Evolutionary conservation across 2,113 vertebrate species (phyloP).

Genomic region (Bagarius yarrelli): DNA sequence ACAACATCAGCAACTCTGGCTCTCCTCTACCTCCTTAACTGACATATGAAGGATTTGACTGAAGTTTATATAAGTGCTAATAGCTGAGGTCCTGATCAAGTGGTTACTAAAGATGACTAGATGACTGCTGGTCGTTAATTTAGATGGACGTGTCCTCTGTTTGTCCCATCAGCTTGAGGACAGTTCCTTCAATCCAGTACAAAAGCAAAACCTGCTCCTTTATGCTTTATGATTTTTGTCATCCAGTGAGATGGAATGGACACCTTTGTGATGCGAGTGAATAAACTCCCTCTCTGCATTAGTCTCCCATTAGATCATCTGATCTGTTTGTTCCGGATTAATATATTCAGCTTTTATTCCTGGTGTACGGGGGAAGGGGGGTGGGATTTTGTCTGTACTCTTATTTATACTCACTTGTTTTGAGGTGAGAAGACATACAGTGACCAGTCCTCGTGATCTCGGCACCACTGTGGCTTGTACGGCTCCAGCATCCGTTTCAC

Average conservation of each 20-base stretch:
- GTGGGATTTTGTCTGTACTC: background rate
- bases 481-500: constrained; percentile 83
- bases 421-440: constrained; percentile 90
- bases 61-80: too few relatives aligned
- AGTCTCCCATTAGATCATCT: background rate
- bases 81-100: background rate
- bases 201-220: background rate
- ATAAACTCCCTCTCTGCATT: background rate
- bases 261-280: background rate
- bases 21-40: too few relatives aligned
- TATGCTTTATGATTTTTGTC: background rate
- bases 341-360: background rate
- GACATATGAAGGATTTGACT: too few relatives aligned
- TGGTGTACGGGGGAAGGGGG: background rate
- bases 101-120: background rate
- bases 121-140: background rate
- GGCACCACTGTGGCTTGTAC: constrained; percentile 90
- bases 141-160: background rate
- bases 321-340: background rate
- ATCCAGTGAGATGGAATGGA: background rate
- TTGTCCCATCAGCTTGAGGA: background rate
- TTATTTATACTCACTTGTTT: constrained; percentile 77
- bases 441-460: constrained; percentile 87
- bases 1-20: background rate
- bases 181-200: background rate